Percentiles rank a stretch among this genome's conserved stretches.
phyloP scores from a whole-genome alignment of 1,140 invertebrate genomes.

The Stenopsyche tienmushanensis region DNA sequence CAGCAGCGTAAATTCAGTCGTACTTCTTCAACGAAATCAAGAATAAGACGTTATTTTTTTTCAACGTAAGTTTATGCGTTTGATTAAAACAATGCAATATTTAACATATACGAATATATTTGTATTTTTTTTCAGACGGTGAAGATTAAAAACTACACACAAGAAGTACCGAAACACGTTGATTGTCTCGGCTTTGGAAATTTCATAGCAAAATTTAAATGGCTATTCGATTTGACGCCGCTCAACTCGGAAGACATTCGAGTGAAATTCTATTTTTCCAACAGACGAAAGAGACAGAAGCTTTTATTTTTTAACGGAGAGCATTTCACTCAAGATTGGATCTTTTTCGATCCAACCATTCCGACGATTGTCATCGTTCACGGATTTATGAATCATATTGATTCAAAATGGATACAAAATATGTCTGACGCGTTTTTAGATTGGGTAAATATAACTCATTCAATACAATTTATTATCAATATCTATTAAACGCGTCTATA shows the following conservation, averaged over 20 bases:
- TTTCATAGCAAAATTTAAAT: slow-evolving; percentile 29
- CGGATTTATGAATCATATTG: slow-evolving; percentile 58
- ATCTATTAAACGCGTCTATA: background rate
- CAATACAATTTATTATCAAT: background rate
- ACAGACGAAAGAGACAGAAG: slow-evolving; percentile 40
- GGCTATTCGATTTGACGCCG: slow-evolving; percentile 39
- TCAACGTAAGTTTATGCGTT: too few relatives aligned
- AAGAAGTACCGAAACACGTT: slow-evolving; percentile 18
- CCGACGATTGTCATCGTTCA: slow-evolving; percentile 58
- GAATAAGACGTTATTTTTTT: too few relatives aligned
- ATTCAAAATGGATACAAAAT: slow-evolving; percentile 54
- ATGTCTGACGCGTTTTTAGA: slow-evolving; percentile 55
- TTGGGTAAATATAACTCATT: slow-evolving; percentile 47
- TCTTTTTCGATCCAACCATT: slow-evolving; percentile 53
- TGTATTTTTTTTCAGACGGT: too few relatives aligned
- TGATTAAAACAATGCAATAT: too few relatives aligned
- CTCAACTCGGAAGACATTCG: slow-evolving; percentile 41
- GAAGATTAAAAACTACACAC: too few relatives aligned
- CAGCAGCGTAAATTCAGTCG: too few relatives aligned
- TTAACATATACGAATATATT: too few relatives aligned
- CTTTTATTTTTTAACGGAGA: slow-evolving; percentile 45
- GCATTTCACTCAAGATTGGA: slow-evolving; percentile 59
- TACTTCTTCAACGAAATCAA: too few relatives aligned
- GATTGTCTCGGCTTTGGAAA: slow-evolving; percentile 44
- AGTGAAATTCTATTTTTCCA: slow-evolving; percentile 46